phyloP scores from a whole-genome alignment of 2,797 vertebrate genomes.

The Paratrypauchen microcephalus region DNA sequence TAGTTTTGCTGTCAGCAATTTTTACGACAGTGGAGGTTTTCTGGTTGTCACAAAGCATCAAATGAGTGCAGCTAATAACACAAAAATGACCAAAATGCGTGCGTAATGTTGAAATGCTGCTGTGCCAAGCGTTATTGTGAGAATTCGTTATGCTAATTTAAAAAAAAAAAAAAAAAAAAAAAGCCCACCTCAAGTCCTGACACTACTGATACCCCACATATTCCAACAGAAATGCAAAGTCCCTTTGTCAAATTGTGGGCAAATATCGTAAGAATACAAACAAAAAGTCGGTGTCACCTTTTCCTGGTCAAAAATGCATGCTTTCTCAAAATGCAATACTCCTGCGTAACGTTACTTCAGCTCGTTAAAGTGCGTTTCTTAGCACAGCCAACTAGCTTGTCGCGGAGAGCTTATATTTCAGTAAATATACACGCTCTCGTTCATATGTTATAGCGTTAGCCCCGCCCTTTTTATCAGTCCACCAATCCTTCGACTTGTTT shows the following conservation, averaged over 20 bases:
- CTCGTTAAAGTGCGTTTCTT: neutral
- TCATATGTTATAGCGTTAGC: slow-evolving; percentile 43
- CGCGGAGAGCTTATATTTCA: slow-evolving; percentile 18
- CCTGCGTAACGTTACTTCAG: neutral
- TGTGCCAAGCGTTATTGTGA: slow-evolving; percentile 3
- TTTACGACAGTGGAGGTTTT: neutral
- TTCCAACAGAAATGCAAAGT: slow-evolving; percentile 26
- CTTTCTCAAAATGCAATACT: slow-evolving; percentile 16
- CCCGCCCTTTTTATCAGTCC: slow-evolving; percentile 39
- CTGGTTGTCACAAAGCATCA: neutral
- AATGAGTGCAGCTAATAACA: no score
- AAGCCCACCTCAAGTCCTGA: slow-evolving; percentile 24
- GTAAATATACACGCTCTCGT: slow-evolving; percentile 46
- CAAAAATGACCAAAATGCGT: neutral
- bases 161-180: slow-evolving; percentile 9
- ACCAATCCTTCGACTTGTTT: slow-evolving; percentile 31
- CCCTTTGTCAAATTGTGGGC: neutral
- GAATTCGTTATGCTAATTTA: slow-evolving; percentile 4
- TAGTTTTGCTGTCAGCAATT: slow-evolving; percentile 30
- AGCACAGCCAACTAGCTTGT: slow-evolving; percentile 6
- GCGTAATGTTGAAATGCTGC: neutral
- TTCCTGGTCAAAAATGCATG: slow-evolving; percentile 51
- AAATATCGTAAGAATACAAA: neutral
- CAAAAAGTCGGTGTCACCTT: slow-evolving; percentile 19
- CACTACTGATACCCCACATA: slow-evolving; percentile 22